Evolutionary conservation across 2,113 vertebrate species (phyloP), one percentile per base, ranked within the genome.

Genomic region (Sinocyclocheilus grahami): DNA sequence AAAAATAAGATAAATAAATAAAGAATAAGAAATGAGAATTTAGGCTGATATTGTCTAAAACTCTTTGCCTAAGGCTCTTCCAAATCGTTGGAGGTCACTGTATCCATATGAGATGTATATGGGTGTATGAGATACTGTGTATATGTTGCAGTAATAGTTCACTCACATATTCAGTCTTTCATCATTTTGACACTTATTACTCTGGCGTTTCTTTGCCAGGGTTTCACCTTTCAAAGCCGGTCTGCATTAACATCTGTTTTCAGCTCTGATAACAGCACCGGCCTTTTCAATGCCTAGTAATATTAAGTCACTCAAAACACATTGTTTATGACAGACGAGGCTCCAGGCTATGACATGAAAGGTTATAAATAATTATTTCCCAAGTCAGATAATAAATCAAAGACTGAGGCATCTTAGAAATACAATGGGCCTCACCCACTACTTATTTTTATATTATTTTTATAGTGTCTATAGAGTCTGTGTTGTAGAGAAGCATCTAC

Each of bases 241-340:
- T 62, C 24, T 24, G 22, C 55, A 88, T 89, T 90, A 89, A 90
- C 87, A 87, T 89, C 85, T 88, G 86, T 86, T 92, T 87, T 86
- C 85, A 67, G 78, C 42, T 87, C 82, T 85, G 85, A 91, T 90
- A 91, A 86, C 62, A 83, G 78, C 27, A 11, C 27, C 78, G 30
- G 83, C 78, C 89, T 87, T 88, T 90, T 85, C 88, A 91, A 87
- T 82, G 74, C 62, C 67, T 33, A 90, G 89, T 88, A 92, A 90
- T 86, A 89, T 67, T 74, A 90, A 88, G 85, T 90, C 90, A 89
- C 74, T 87, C 78, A 82, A 58, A 46, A 46, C 33, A 85, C 85
- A 88, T 88, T 88, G 88, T 67, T 79, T 85, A 90, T 86, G 85
- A 76, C 78, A 16, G 62, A 65, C 84, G 48, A 16, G 67, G 65